phyloP scores from a whole-genome alignment of 1,140 invertebrate species.

The Saxidomus purpurata region DNA sequence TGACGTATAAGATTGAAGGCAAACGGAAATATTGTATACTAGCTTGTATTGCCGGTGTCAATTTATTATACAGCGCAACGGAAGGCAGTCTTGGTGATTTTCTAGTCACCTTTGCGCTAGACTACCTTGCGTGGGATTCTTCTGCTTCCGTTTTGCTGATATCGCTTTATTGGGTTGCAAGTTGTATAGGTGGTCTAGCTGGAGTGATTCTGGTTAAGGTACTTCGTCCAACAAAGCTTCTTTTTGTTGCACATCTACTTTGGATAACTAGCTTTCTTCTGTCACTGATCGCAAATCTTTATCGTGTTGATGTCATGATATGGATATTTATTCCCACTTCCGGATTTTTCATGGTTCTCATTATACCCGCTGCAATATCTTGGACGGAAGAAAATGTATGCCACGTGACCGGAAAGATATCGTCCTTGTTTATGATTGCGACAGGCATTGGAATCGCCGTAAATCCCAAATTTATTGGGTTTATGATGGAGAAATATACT shows the following conservation, averaged over 20 bases:
- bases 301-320: conserved; percentile 64
- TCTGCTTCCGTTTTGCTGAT: conserved; percentile 67
- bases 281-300: conserved; percentile 66
- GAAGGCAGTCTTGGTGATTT: conserved; percentile 75
- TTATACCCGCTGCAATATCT: conserved; percentile 74
- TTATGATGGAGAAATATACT: conserved; percentile 73
- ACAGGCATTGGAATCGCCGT: conserved; percentile 68
- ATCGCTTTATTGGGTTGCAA: conserved; percentile 75
- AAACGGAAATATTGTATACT: conserved; percentile 61
- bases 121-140: conserved; percentile 74
- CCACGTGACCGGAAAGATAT: conserved; percentile 71
- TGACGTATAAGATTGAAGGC: conserved; percentile 27
- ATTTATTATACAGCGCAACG: conserved; percentile 68
- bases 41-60: conserved; percentile 59
- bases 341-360: conserved; percentile 72
- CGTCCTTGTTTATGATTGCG: conserved; percentile 72
- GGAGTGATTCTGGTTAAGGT: conserved; percentile 71
- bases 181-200: conserved; percentile 70
- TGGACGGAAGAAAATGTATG: conserved; percentile 75
- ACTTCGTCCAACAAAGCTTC: conserved; percentile 63
- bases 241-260: conserved; percentile 59
- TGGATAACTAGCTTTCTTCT: conserved; percentile 65
- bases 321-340: conserved; percentile 71
- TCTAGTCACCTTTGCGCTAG: conserved; percentile 70
- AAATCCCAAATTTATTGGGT: conserved; percentile 75